These are phyloP conservation scores for Bombus sibiricus DNA, from an alignment of 1,140 invertebrate genomes.

Conservation along the genomic window DNA sequence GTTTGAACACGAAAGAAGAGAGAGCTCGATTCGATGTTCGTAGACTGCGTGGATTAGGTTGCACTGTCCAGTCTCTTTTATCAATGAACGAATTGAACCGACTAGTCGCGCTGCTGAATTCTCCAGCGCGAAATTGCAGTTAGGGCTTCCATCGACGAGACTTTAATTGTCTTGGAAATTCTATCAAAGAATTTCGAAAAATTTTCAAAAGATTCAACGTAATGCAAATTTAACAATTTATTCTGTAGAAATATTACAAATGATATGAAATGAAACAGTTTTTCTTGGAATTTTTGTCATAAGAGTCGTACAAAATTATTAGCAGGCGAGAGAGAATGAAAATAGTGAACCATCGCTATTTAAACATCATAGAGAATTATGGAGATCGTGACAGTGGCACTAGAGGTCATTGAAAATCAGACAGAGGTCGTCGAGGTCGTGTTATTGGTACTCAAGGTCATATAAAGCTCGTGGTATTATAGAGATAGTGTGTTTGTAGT, in stretches of 20 bases:
- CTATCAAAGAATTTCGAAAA: neutral
- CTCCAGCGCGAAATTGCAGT: neutral
- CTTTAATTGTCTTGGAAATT: neutral
- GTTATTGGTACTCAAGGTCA: neutral
- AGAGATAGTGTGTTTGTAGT: neutral
- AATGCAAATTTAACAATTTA: neutral
- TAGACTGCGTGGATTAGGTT: neutral
- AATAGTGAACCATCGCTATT: neutral
- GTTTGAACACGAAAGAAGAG: no score
- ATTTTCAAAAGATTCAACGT: neutral
- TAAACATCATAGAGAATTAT: neutral
- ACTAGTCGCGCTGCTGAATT: neutral
- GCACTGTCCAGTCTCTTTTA: neutral
- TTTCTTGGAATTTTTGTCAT: neutral
- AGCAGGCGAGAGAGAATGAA: neutral
- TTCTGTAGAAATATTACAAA: neutral
- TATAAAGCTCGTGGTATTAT: neutral
- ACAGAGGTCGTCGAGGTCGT: no score
- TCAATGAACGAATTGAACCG: neutral
- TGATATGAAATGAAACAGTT: neutral
- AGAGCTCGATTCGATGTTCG: neutral
- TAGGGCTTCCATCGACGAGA: neutral
- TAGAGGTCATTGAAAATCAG: no score
- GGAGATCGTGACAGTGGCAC: no score
- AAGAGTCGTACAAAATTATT: neutral